phyloP scores from a whole-genome alignment of 2,888 invertebrate genomes.

The Heliconius erato region DNA sequence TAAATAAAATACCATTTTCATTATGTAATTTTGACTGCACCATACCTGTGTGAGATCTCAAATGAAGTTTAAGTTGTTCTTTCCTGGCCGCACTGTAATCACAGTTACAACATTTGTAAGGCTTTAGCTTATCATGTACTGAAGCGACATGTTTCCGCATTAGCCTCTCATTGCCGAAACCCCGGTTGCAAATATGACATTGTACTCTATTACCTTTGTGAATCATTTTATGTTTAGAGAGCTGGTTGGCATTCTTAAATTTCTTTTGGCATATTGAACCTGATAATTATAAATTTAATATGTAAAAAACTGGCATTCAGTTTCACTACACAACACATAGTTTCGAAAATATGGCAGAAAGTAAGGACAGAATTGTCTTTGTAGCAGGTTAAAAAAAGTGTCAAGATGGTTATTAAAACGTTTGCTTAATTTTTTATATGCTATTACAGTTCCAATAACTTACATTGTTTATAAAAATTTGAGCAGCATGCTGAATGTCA shows the following conservation, averaged over 20 bases:
- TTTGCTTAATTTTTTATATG: too few species aligned
- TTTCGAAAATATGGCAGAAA: too few species aligned
- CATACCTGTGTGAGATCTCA: conserved; percentile 89
- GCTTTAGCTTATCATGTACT: conserved; percentile 89
- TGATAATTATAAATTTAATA: conserved; percentile 51
- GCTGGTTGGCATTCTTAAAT: conserved; percentile 92
- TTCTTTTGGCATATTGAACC: conserved; percentile 89
- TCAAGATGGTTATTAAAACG: too few species aligned
- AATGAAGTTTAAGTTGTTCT: conserved; percentile 88
- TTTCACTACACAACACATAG: too few species aligned
- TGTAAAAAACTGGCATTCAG: background rate
- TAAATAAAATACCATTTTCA: background rate
- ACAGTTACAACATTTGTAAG: conserved; percentile 89
- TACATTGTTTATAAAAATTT: too few species aligned
- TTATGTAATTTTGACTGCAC: conserved; percentile 50
- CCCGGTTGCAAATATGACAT: conserved; percentile 87
- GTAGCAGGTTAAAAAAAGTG: too few species aligned
- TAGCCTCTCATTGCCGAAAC: conserved; percentile 83
- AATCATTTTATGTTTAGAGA: conserved; percentile 90
- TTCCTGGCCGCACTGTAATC: conserved; percentile 88
- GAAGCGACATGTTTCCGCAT: conserved; percentile 85
- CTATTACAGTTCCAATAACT: too few species aligned
- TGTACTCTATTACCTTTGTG: conserved; percentile 78
- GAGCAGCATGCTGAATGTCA: too few species aligned
- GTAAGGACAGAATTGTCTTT: too few species aligned